These are phyloP conservation scores for Leptarthrus brevirostris DNA, from an alignment of 2,888 invertebrate genomes.

Conservation along the genomic window DNA sequence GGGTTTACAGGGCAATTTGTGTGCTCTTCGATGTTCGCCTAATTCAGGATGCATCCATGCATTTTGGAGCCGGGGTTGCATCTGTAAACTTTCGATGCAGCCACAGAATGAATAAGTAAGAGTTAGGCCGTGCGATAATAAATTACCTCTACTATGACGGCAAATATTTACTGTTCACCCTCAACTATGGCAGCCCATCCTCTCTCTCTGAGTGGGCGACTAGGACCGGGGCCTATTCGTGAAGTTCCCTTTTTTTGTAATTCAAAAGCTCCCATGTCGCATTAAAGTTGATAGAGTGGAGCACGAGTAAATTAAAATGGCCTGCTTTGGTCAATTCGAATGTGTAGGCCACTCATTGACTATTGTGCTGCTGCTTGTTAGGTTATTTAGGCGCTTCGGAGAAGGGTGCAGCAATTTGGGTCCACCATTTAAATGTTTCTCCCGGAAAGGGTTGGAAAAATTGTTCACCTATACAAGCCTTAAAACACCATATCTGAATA, in stretches of 20 bases:
- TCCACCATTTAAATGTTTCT: background rate
- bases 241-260: constrained; percentile 20
- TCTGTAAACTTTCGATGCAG: constrained; percentile 18
- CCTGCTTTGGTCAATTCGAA: constrained; percentile 43
- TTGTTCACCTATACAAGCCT: constrained; percentile 17
- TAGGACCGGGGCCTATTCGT: background rate
- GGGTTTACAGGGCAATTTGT: constrained; percentile 2
- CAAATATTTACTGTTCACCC: constrained; percentile 38
- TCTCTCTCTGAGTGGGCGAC: background rate
- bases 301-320: constrained; percentile 44
- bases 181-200: constrained; percentile 5
- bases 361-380: constrained; percentile 18
- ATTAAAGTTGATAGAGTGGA: constrained; percentile 47
- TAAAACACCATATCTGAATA: background rate
- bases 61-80: constrained; percentile 12
- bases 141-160: constrained; percentile 25
- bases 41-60: constrained; percentile 16
- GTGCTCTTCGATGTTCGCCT: constrained; percentile 13
- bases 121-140: constrained; percentile 27
- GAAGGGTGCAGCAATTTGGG: background rate
- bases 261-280: constrained; percentile 21
- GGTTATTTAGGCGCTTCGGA: constrained; percentile 13
- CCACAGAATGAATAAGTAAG: constrained; percentile 18
- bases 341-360: constrained; percentile 7
- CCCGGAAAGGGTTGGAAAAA: constrained; percentile 1